Percentiles rank a stretch among this genome's conserved stretches.
Evolutionary conservation across 1,140 invertebrate species (phyloP).

Genomic region (Ceratosolen solmsi): DNA sequence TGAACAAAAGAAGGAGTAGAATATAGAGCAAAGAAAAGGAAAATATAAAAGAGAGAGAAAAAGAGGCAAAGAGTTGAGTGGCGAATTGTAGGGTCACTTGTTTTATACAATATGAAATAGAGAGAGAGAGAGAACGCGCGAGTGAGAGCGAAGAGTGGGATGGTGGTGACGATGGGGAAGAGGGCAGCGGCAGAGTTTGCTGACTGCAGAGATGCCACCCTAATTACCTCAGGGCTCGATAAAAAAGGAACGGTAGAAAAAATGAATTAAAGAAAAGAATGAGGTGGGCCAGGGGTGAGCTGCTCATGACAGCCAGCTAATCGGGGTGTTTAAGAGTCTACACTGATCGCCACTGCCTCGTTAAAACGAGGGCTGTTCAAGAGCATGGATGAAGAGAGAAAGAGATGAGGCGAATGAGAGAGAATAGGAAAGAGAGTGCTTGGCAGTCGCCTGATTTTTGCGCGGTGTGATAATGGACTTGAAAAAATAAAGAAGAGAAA

Average conservation of each 20-base stretch:
- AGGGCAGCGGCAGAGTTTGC: slow-evolving; percentile 47
- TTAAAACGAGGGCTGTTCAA: slow-evolving; percentile 69
- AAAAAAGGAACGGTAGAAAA: slow-evolving; percentile 62
- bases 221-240: slow-evolving; percentile 71
- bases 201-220: slow-evolving; percentile 71
- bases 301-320: slow-evolving; percentile 74
- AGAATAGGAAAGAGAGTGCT: slow-evolving; percentile 52
- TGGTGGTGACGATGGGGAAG: slow-evolving; percentile 22
- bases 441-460: slow-evolving; percentile 60
- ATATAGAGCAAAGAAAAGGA: slow-evolving; percentile 22
- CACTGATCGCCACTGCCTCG: slow-evolving; percentile 72
- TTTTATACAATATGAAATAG: no score
- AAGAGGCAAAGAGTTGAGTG: not conserved
- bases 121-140: no score
- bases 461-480: slow-evolving; percentile 65
- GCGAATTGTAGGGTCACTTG: no score
- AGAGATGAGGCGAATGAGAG: slow-evolving; percentile 17
- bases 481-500: slow-evolving; percentile 57
- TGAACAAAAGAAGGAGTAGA: slow-evolving; percentile 28
- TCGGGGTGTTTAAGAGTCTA: slow-evolving; percentile 74
- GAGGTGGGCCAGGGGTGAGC: slow-evolving; percentile 71
- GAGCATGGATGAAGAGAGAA: not conserved
- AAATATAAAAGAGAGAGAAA: slow-evolving; percentile 13
- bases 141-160: no score
- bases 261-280: slow-evolving; percentile 74